phyloP scores from a whole-genome alignment of 2,888 invertebrate genomes.

The Clusia tigrina region DNA sequence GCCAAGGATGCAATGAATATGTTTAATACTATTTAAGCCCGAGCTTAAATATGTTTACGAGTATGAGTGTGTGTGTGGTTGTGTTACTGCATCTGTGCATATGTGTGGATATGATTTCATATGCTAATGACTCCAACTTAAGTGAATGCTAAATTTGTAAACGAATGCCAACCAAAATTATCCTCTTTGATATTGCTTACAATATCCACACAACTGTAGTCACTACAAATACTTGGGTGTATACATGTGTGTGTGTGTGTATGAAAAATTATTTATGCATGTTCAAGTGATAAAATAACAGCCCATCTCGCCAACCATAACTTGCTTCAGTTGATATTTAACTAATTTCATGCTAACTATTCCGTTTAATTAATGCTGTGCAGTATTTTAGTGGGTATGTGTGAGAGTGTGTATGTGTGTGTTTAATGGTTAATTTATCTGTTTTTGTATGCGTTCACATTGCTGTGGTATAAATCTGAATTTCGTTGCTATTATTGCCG shows the following conservation, averaged over 20 bases:
- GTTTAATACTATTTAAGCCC: neutral
- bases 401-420: neutral
- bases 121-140: neutral
- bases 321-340: too few relatives aligned
- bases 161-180: neutral
- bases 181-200: neutral
- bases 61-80: neutral
- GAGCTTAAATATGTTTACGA: neutral
- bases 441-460: neutral
- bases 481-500: neutral
- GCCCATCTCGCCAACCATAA: neutral
- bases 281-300: neutral
- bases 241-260: slow-evolving; percentile 1
- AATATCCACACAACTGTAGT: neutral
- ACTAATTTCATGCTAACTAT: too few relatives aligned
- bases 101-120: neutral
- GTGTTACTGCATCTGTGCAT: neutral
- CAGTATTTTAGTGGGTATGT: neutral
- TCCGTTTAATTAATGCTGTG: too few relatives aligned
- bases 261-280: neutral
- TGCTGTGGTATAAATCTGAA: too few relatives aligned
- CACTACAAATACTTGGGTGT: neutral
- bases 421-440: neutral
- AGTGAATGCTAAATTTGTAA: neutral
- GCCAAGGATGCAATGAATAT: slow-evolving; percentile 4